Conservation (phyloP, 2,113 vertebrate genomes). For the Gasterosteus nipponicus region DNA sequence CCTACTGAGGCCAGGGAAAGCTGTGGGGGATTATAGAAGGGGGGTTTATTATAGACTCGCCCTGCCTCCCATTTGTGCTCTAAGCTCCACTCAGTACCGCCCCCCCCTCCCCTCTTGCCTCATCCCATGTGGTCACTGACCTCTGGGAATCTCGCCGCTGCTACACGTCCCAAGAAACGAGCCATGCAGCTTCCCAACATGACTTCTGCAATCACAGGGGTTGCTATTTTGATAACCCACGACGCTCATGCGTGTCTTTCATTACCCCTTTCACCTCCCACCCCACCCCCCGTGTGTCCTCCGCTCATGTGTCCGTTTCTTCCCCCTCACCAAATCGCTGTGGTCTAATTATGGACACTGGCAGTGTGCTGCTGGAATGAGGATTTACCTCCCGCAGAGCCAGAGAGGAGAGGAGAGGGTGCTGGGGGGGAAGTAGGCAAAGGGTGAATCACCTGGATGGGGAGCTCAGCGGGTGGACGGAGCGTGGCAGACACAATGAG, state of each 20-base stretch:
- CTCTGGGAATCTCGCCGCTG: slow-evolving; percentile 45
- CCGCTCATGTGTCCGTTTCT: slow-evolving; percentile 26
- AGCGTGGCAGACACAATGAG: background rate
- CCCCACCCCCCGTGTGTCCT: background rate
- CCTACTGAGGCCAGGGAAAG: slow-evolving; percentile 43
- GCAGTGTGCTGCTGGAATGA: slow-evolving; percentile 56
- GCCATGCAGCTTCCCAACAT: background rate
- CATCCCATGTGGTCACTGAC: slow-evolving; percentile 46
- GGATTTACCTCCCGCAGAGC: slow-evolving; percentile 54
- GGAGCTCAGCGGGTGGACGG: background rate
- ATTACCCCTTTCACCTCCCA: background rate
- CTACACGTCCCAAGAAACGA: slow-evolving; percentile 2
- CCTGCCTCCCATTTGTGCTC: background rate
- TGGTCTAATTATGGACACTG: slow-evolving; percentile 62
- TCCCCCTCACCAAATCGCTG: slow-evolving; percentile 5
- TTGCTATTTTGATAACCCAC: background rate
- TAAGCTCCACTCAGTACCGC: slow-evolving; percentile 20
- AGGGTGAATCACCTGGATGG: background rate
- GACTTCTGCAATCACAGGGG: background rate
- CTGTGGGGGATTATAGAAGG: slow-evolving; percentile 26
- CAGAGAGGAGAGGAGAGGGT: background rate
- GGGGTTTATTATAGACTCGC: slow-evolving; percentile 69
- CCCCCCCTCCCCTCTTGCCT: background rate
- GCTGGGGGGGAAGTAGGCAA: slow-evolving; percentile 15
- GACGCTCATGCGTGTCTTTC: background rate